Percentiles rank a stretch among this genome's conserved stretches.
Evolutionary conservation across 2,888 invertebrate genomes (phyloP).

Genomic region (Oxystoma pomonae): DNA sequence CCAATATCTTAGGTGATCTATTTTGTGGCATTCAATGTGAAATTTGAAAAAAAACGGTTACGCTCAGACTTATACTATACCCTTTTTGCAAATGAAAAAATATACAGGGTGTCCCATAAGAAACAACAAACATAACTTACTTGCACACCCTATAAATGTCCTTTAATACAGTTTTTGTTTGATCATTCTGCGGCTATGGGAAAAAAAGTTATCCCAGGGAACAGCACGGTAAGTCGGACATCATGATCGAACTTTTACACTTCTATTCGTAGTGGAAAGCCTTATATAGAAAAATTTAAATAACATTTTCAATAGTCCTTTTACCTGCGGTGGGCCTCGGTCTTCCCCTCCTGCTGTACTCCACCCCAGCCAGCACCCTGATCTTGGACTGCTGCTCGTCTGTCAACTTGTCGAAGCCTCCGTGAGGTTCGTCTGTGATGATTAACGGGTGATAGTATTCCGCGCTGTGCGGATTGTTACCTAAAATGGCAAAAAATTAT

Average conservation of each 20-base stretch:
- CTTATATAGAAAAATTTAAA: too few relatives aligned
- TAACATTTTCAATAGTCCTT: too few relatives aligned
- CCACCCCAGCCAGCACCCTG: constrained; percentile 74
- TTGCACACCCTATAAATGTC: too few relatives aligned
- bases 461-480: constrained; percentile 79
- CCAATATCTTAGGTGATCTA: too few relatives aligned
- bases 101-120: neutral
- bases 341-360: constrained; percentile 76
- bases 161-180: too few relatives aligned
- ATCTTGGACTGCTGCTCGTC: constrained; percentile 67
- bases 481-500: too few relatives aligned
- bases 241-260: neutral
- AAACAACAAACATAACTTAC: too few relatives aligned
- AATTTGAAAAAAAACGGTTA: too few relatives aligned
- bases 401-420: constrained; percentile 73
- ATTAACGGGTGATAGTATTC: constrained; percentile 86
- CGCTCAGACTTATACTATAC: too few relatives aligned
- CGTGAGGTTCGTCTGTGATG: constrained; percentile 79
- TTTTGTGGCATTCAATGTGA: too few relatives aligned
- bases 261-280: neutral
- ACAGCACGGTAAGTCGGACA: neutral
- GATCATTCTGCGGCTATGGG: too few relatives aligned
- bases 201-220: too few relatives aligned
- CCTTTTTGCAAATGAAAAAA: neutral
- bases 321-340: constrained; percentile 72